A percentile compares a stretch with the other conserved stretches of the same genome.
Evolutionary conservation across 2,113 vertebrate genomes (phyloP).

Genomic region (Ameiurus melas): DNA sequence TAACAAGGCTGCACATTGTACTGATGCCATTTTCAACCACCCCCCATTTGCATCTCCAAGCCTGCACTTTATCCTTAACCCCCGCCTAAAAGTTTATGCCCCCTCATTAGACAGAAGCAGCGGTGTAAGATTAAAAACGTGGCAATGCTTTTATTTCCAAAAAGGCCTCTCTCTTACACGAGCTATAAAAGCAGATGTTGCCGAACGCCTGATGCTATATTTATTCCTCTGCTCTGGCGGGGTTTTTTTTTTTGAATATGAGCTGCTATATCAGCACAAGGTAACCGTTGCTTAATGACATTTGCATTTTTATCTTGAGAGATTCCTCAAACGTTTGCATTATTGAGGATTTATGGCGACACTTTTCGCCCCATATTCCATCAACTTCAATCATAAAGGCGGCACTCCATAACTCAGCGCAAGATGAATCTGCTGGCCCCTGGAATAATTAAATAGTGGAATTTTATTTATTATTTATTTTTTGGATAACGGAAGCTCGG

Average conservation of each 20-base stretch:
- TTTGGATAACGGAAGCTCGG: conserved; percentile 68
- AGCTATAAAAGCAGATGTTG: conserved; percentile 47
- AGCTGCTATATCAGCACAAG: conserved; percentile 78
- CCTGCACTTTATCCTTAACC: conserved; percentile 61
- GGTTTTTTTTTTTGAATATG: conserved; percentile 29
- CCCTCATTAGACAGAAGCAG: conserved; percentile 70
- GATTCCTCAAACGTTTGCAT: conserved; percentile 82
- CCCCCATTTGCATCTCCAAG: conserved; percentile 86
- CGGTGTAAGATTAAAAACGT: conserved; percentile 74
- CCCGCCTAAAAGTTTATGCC: conserved; percentile 75
- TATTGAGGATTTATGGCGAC: conserved; percentile 81
- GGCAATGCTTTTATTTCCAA: conserved; percentile 64
- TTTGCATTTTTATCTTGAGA: conserved; percentile 82
- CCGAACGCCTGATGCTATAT: conserved; percentile 35
- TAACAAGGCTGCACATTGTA: conserved; percentile 98
- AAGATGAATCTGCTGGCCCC: conserved; percentile 63
- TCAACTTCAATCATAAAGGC: conserved; percentile 82
- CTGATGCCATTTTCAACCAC: conserved; percentile 86
- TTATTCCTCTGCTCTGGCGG: conserved; percentile 31
- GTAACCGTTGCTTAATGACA: conserved; percentile 80
- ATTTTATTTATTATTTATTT: conserved; percentile 52
- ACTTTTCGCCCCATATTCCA: conserved; percentile 75
- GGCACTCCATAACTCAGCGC: conserved; percentile 78
- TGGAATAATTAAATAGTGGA: conserved; percentile 81
- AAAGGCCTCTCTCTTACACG: conserved; percentile 30